Percentiles rank a stretch among this genome's conserved stretches.
phyloP scores from a whole-genome alignment of 1,140 invertebrate genomes.

The Zaprionus camerounensis region DNA sequence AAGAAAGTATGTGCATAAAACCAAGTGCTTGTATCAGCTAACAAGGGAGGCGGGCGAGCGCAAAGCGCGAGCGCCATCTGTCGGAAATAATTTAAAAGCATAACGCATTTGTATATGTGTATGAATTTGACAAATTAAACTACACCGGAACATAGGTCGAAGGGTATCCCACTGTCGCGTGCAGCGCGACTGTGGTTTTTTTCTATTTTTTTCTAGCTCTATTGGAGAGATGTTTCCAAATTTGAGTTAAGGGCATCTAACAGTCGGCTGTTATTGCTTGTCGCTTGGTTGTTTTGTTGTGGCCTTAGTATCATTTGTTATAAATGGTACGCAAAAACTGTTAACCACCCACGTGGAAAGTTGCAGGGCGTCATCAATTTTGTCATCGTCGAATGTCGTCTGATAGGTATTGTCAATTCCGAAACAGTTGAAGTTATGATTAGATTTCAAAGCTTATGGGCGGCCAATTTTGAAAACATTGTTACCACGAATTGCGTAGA shows the following conservation, averaged over 20 bases:
- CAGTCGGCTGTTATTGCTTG: neutral
- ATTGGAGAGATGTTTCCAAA: no score
- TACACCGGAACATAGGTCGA: no score
- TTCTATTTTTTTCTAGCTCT: no score
- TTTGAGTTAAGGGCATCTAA: neutral
- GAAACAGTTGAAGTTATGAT: slow-evolving; percentile 24
- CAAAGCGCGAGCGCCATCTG: no score
- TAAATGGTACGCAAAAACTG: neutral
- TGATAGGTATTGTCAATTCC: slow-evolving; percentile 19
- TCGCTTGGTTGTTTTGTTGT: neutral
- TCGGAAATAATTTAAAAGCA: no score
- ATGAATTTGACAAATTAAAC: no score
- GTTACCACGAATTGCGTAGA: slow-evolving; percentile 13
- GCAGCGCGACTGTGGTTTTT: no score
- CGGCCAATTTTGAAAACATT: slow-evolving; percentile 30
- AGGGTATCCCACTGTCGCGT: no score
- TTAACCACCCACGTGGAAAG: neutral
- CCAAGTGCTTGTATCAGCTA: no score
- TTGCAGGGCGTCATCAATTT: slow-evolving; percentile 13
- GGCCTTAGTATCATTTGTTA: neutral
- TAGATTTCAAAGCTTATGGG: slow-evolving; percentile 30
- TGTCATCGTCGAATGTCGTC: slow-evolving; percentile 5
- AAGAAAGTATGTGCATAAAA: no score
- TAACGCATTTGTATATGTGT: no score
- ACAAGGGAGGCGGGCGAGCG: no score